These are phyloP conservation scores for Lacanobia wlatinum DNA, from an alignment of 2,888 invertebrate species.

Conservation along the genomic window DNA sequence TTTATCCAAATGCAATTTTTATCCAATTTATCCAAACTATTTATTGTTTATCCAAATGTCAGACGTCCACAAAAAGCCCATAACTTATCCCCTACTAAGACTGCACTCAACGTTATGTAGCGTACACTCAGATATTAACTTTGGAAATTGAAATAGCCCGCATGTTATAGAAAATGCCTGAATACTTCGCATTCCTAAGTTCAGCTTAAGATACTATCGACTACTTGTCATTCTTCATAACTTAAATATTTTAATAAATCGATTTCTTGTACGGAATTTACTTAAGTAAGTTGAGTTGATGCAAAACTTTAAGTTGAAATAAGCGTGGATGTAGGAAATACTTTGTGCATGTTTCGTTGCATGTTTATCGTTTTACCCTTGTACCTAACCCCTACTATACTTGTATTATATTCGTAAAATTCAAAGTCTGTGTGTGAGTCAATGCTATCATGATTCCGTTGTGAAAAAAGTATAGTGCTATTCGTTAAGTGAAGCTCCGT, in stretches of 20 bases:
- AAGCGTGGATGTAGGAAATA: not conserved
- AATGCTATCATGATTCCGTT: too few species aligned
- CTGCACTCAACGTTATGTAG: conserved; percentile 53
- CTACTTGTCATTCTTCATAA: conserved; percentile 31
- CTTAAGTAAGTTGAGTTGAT: not conserved
- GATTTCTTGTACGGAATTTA: conserved; percentile 30
- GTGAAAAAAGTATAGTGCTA: too few species aligned
- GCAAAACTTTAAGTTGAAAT: not conserved
- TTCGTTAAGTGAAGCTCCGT: too few species aligned
- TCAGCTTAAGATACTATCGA: conserved; percentile 20
- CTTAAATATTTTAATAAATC: conserved; percentile 37
- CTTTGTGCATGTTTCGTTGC: not conserved
- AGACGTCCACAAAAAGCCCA: not conserved
- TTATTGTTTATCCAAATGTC: too few species aligned
- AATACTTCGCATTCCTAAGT: conserved; percentile 37
- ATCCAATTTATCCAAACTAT: too few species aligned
- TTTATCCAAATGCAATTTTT: too few species aligned
- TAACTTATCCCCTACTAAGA: conserved; percentile 41
- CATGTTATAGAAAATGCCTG: conserved; percentile 57
- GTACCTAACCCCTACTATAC: too few species aligned
- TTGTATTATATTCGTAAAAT: too few species aligned
- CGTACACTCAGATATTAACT: conserved; percentile 57
- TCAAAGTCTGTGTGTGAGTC: too few species aligned
- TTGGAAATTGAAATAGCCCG: conserved; percentile 60
- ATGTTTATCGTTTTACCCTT: too few species aligned